Base-by-base conservation (phyloP, 64 coral and sea anemone species). In the Hydrozoanthus tunicans region DNA sequence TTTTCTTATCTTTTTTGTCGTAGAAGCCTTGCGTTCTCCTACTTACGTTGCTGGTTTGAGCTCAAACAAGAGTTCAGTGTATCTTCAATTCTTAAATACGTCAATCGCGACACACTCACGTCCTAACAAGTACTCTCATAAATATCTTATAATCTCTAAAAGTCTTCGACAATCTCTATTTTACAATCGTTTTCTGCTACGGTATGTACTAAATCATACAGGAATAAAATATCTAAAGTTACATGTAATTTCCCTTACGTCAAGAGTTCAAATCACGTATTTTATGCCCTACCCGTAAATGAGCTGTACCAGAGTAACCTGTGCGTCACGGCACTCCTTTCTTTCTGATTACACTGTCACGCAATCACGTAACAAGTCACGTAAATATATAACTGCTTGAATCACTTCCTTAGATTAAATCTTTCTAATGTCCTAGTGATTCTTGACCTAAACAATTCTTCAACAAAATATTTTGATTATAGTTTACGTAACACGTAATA, bases 261-360 rank as follows among this genome's bases (percentile, higher is more conserved):
- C 74, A 77, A 54, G 10, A 77, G 74, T 43, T 43, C 32, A 43
- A 43, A 43, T 43, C 32, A 43, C 32, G 32, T 43, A 43, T 43
- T 43, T 43, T 77, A 77, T 13, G 74, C 74, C 43, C 51, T 53
- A 12, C 74, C 74, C 74, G 74, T 77, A 77, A 32, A 77, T 53
- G 74, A 77, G 54, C 7, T 53, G 74, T 53, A 53, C 74, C 54
- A 56, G 43, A 77, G 32, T 77, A 77, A 10, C 5, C 7, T 77
- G 74, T 77, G 74, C 74, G 74, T 77, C 74, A 70, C 67, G 67
- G 67, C 67, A 70, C 74, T 77, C 74, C 74, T 77, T 77, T 56
- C 74, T 77, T 77, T 77, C 74, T 77, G 74, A 4, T 54, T 77
- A 77, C 7, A 56, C 52, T 77, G 74, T 77, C 74, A 77, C 74